These are phyloP conservation scores for Phthorimaea operculella DNA, from an alignment of 1,140 invertebrate genomes.

Conservation along the genomic window DNA sequence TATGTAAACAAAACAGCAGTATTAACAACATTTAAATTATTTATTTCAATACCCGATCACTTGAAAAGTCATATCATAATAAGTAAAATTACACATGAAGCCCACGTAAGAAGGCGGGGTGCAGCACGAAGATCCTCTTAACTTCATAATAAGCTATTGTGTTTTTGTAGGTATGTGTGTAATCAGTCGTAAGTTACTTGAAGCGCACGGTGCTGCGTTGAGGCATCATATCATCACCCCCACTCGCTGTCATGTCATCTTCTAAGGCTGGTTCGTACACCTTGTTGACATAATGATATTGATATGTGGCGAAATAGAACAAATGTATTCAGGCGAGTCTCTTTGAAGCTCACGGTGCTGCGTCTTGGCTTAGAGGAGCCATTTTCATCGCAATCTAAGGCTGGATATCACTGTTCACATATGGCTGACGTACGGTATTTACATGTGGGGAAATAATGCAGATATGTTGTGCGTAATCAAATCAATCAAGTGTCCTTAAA, in stretches of 20 bases:
- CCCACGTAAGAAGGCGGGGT: background rate
- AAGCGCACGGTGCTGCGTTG: background rate
- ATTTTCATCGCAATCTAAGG: no score
- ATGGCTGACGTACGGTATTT: no score
- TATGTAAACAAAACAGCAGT: no score
- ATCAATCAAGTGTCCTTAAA: conserved; percentile 33
- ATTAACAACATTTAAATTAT: background rate
- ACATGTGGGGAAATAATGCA: no score
- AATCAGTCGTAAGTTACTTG: background rate
- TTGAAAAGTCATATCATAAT: background rate
- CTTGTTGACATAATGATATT: no score
- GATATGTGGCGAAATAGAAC: background rate
- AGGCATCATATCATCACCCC: background rate
- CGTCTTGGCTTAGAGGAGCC: no score
- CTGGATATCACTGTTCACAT: no score
- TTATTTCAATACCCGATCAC: background rate
- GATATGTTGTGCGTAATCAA: background rate
- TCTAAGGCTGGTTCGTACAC: no score
- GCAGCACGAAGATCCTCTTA: background rate
- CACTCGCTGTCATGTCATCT: no score
- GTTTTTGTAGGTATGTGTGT: background rate
- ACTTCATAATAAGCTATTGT: background rate
- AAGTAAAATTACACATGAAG: no score
- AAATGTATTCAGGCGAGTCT: conserved; percentile 10
- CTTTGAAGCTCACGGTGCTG: conserved; percentile 20